A percentile compares a stretch with the other conserved stretches of the same genome.
These are phyloP conservation scores for Bombus affinis DNA, from an alignment of 1,140 invertebrate genomes.

Conservation along the genomic window DNA sequence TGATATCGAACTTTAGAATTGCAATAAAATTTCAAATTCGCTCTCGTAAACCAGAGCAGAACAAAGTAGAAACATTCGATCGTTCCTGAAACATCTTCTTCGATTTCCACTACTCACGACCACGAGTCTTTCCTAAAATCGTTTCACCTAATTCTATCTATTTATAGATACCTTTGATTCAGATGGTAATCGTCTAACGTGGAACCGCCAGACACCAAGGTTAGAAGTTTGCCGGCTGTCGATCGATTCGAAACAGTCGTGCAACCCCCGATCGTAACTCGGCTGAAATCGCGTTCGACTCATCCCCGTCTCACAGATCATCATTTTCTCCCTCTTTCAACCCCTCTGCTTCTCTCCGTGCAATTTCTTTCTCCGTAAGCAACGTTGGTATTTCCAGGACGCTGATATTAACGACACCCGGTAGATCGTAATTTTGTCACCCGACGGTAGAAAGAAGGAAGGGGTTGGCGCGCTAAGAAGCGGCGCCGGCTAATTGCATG, in stretches of 20 bases:
- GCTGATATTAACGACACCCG: slow-evolving; percentile 76
- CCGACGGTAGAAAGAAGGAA: slow-evolving; percentile 43
- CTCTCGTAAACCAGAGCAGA: no score
- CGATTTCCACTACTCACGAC: not conserved
- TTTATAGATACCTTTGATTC: slow-evolving; percentile 47
- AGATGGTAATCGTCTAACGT: slow-evolving; percentile 58
- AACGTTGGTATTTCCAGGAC: slow-evolving; percentile 27
- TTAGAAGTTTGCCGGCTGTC: slow-evolving; percentile 40
- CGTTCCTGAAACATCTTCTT: no score
- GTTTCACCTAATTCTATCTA: slow-evolving; percentile 56
- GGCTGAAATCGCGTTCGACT: slow-evolving; percentile 68
- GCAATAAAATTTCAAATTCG: no score
- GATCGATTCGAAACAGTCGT: slow-evolving; percentile 65
- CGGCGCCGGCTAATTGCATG: slow-evolving; percentile 72
- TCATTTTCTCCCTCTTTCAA: slow-evolving; percentile 26
- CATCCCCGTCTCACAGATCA: slow-evolving; percentile 68
- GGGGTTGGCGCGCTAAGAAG: slow-evolving; percentile 58
- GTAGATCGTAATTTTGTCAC: slow-evolving; percentile 78
- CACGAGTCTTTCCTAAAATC: slow-evolving; percentile 21
- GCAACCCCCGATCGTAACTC: slow-evolving; percentile 60
- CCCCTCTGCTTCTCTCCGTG: not conserved
- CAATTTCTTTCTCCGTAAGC: slow-evolving; percentile 14
- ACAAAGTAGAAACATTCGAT: no score
- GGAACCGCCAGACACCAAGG: slow-evolving; percentile 69
- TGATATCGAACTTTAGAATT: no score